A percentile compares a stretch with the other conserved stretches of the same genome.
phyloP scores from a whole-genome alignment of 2,888 invertebrate genomes.

The Mesopsocus fuscifrons region DNA sequence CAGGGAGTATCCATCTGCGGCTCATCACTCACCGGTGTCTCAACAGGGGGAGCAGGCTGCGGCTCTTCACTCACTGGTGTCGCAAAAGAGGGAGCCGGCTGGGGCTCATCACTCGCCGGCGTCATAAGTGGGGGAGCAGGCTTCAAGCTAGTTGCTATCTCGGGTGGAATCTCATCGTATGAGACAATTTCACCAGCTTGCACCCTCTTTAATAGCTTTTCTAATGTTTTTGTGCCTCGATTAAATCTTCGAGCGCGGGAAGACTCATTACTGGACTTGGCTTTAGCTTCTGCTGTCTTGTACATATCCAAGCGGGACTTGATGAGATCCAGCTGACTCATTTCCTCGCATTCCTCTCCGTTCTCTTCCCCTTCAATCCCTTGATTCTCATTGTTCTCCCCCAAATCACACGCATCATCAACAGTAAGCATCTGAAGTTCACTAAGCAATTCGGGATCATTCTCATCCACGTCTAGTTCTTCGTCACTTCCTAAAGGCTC shows the following conservation, averaged over 20 bases:
- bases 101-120: background rate
- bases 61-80: background rate
- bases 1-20: background rate
- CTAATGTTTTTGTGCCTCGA: slow-evolving; percentile 4
- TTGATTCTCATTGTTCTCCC: background rate
- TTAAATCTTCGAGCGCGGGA: slow-evolving; percentile 6
- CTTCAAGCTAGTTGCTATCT: background rate
- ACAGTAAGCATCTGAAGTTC: background rate
- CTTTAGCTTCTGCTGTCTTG: background rate
- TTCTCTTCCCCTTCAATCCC: background rate
- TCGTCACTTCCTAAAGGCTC: background rate
- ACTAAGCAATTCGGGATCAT: slow-evolving; percentile 1
- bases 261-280: background rate
- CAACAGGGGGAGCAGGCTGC: background rate
- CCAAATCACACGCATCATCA: background rate
- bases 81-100: too few species aligned
- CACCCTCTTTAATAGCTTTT: slow-evolving; percentile 2
- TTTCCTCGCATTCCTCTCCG: background rate
- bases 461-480: slow-evolving; percentile 2
- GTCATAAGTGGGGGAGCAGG: too few species aligned
- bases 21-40: background rate
- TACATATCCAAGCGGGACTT: background rate
- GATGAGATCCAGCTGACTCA: background rate
- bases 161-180: background rate
- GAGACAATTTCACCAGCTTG: background rate